Evolutionary conservation across 2,113 vertebrate species (phyloP).

Genomic region (Zosterops pallidus): DNA sequence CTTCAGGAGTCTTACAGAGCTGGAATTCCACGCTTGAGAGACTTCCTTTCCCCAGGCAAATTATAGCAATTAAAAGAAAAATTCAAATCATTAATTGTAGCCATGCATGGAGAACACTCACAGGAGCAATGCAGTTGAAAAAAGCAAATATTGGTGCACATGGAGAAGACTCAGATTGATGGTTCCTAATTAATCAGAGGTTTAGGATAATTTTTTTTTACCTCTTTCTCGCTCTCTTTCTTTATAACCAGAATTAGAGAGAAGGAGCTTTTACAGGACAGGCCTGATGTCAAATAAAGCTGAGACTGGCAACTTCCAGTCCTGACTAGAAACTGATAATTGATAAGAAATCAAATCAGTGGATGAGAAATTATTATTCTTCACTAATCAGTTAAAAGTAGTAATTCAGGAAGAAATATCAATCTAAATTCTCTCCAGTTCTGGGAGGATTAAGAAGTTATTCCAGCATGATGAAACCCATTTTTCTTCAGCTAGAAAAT

Average conservation of each 20-base stretch:
- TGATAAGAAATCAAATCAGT: not conserved
- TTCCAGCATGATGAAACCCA: not conserved
- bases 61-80: not conserved
- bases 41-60: not conserved
- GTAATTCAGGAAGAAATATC: not conserved
- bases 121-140: not conserved
- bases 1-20: not conserved
- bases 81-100: not conserved
- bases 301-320: not conserved
- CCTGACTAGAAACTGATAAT: not conserved
- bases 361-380: not conserved
- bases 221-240: not conserved
- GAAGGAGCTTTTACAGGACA: not conserved
- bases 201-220: not conserved
- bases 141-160: not conserved
- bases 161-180: not conserved
- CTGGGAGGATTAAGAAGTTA: not conserved
- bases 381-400: not conserved
- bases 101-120: not conserved
- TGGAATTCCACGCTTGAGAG: not conserved
- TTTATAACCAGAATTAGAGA: not conserved
- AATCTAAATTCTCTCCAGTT: not conserved
- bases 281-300: not conserved
- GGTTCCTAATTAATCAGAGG: not conserved
- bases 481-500: not conserved